Base-by-base conservation (phyloP, 2,888 invertebrate species). In the Leptinotarsa tumamoca region DNA sequence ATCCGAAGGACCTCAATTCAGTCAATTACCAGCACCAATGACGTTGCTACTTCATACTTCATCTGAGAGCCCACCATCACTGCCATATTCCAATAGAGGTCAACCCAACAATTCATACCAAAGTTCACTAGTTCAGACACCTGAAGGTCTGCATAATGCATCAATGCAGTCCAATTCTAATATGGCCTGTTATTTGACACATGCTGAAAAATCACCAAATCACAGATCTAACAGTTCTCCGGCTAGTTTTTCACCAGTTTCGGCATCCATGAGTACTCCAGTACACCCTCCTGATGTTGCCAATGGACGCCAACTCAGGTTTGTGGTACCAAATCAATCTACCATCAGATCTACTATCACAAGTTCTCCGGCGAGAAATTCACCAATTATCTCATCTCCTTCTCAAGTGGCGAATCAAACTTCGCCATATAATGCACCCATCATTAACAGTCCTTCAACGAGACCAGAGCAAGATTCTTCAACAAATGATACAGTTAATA, bases 251-350 rank as follows among this genome's bases (percentile, higher is more conserved):
- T 33, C 63, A 43, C 13, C 7, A 3, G 63, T n/a, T 33, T 63
- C 5, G 13, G 10, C 15, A 43, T 5, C 43, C 4, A 33, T 18
- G 5, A 7, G 17, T 27, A 33, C 63, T 17, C 3, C 43, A 63
- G 17, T 7, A 5, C 43, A 27, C 43, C 4, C 18, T 27, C 18
- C 43, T 15, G 17, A 15, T 13, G 63, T 63, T 43, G n/a, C 17
- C 1, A 27, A n/a, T 33, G 63, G 43, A 43, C 7, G 43, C 5
- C 5, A n/a, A n/a, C 63, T n/a, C 15, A 13, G 10, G 33, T 63
- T 63, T 14, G n/a, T 13, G 43, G 27, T 63, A 63, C 63, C 63
- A 17, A 63, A 27, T 17, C n/a, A 63, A 33, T n/a, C 63, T n/a
- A 27, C 43, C 2, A 63, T 5, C 63, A 43, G 17, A 63, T 7